A percentile compares a stretch with the other conserved stretches of the same genome.
These are phyloP conservation scores for Thera obeliscata DNA, from an alignment of 2,888 invertebrate species.

Conservation along the genomic window DNA sequence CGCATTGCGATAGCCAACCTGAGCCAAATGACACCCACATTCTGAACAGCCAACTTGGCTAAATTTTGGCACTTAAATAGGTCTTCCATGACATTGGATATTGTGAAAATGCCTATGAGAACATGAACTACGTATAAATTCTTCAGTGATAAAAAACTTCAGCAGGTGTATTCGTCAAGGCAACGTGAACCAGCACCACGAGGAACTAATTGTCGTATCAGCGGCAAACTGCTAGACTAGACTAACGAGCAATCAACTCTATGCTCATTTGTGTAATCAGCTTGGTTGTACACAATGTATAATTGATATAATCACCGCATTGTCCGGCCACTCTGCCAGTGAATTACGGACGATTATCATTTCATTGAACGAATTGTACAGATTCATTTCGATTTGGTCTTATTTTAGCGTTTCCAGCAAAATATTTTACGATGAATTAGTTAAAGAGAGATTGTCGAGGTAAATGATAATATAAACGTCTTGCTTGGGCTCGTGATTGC, in stretches of 20 bases:
- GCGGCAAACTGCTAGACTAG: slow-evolving; percentile 30
- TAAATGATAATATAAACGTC: neutral
- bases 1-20: slow-evolving; percentile 23
- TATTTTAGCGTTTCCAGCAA: neutral
- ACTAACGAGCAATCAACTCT: slow-evolving; percentile 27
- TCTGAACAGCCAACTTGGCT: slow-evolving; percentile 2
- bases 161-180: neutral
- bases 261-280: slow-evolving; percentile 36
- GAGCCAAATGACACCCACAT: slow-evolving; percentile 18
- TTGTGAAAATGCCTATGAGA: neutral
- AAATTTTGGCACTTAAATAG: slow-evolving; percentile 14
- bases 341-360: slow-evolving; percentile 14
- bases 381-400: neutral
- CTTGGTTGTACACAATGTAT: slow-evolving; percentile 21
- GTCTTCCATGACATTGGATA: neutral
- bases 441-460: neutral
- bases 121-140: neutral
- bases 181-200: slow-evolving; percentile 27
- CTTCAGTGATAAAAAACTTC: neutral
- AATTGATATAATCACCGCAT: slow-evolving; percentile 38
- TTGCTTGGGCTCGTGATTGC: slow-evolving; percentile 1
- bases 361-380: slow-evolving; percentile 14
- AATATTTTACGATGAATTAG: neutral
- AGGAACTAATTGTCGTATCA: slow-evolving; percentile 29
- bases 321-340: slow-evolving; percentile 16